Conservation (phyloP, 2,888 invertebrate species). For the Lomographa bimaculata region DNA sequence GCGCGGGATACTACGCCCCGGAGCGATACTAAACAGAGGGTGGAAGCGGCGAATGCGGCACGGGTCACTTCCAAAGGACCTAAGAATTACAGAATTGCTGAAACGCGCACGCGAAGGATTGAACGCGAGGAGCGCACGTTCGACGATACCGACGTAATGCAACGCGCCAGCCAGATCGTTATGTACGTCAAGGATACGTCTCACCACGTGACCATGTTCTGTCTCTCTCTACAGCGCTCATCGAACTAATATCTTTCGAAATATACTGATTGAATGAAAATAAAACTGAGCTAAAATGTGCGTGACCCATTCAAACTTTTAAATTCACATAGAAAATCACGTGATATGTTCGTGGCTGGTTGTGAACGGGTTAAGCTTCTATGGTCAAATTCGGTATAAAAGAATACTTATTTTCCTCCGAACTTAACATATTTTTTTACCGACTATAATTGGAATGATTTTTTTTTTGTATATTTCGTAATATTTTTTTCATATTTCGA, state of each 20-base stretch:
- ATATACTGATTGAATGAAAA: neutral
- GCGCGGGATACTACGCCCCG: slow-evolving; percentile 48
- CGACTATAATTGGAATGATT: too few relatives aligned
- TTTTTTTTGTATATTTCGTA: too few relatives aligned
- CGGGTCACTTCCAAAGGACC: slow-evolving; percentile 60
- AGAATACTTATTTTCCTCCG: too few relatives aligned
- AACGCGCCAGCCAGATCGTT: slow-evolving; percentile 93
- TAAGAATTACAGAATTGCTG: slow-evolving; percentile 72
- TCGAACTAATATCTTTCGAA: slow-evolving; percentile 67
- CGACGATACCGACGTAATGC: slow-evolving; percentile 91
- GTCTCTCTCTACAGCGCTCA: slow-evolving; percentile 51
- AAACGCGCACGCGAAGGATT: slow-evolving; percentile 74
- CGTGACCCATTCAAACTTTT: too few relatives aligned
- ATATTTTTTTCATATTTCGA: slow-evolving; percentile 5
- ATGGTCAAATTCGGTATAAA: too few relatives aligned
- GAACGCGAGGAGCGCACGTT: slow-evolving; percentile 85
- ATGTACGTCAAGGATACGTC: slow-evolving; percentile 87
- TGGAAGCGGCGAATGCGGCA: slow-evolving; percentile 45
- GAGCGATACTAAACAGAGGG: slow-evolving; percentile 48
- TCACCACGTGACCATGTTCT: slow-evolving; percentile 37
- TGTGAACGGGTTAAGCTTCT: too few relatives aligned
- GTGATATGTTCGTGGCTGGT: too few relatives aligned
- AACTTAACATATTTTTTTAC: too few relatives aligned
- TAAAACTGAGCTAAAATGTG: neutral
- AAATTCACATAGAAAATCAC: too few relatives aligned